Evolutionary conservation across 30 jellyfish, hydroid and myxozoan genomes (phyloP), one percentile per base, ranked within the genome.

Genomic region (Pelagia noctiluca): DNA sequence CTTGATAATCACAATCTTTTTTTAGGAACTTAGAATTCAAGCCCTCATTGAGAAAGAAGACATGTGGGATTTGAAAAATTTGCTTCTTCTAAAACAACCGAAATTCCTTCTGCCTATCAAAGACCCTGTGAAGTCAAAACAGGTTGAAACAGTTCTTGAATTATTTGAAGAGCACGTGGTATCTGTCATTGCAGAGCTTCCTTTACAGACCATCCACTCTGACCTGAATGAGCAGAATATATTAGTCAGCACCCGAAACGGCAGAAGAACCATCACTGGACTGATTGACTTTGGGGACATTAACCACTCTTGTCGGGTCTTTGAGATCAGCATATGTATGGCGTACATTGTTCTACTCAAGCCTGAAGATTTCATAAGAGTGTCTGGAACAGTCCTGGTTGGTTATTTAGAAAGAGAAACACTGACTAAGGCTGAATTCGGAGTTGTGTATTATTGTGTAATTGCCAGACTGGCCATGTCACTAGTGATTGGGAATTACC

Each of bases 221-320:
- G 84, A 37, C 31, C 46, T 22, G 47, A 71, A 71, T 50, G 48
- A 37, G 33, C 52, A 13, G 33, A 35, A 22, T 30, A 50, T 50
- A 24, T n/a, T 50, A n/a, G 49, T 7, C 69, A 50, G 37, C 30
- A 19, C 25, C 69, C 69, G 1, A 2, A 5, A 33, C 21, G 25
- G 34, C 28, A 1, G 60, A 23, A 1, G 79, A 19, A 19, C 16
- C 7, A 30, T 83, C 8, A 10, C 80, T 29, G 93, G 93, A 24
- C 26, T 83, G 26, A 70, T 83, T 32, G 93, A 83, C 48, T 83
- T 83, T 71, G 93, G 86, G 0, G 86, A 83, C 42, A 47, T 83
- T 28, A 83, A 81, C 12, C 35, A 70, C 37, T 70, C 93, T 10
- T 83, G 71, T 24, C 93, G 85, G 35, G 83, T 83, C 3, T 70